Evolutionary conservation across 1,140 invertebrate species (phyloP), one percentile per base, ranked within the genome.

Genomic region (Harpegnathos saltator): DNA sequence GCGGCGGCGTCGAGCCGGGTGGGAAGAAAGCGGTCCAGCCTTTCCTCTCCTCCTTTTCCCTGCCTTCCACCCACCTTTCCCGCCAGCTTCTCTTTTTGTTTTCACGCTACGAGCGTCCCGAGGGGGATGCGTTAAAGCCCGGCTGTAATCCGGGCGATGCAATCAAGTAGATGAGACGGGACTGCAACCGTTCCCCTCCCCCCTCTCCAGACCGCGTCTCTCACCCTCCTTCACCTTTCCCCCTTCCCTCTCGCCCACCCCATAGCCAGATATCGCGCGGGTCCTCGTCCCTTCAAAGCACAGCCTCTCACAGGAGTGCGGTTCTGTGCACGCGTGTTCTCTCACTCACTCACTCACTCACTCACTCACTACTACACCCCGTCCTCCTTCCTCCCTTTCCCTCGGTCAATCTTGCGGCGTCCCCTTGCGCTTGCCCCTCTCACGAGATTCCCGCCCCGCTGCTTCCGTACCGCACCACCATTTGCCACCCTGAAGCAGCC

Each of bases 151-250:
- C 87, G 86, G 86, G 66, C 87, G 87, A 89, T 89, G 87, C 87
- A 89, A 89, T 89, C 87, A 89, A 89, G 87, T 89, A 89, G 87
- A 89, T 88, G 87, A 89, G 87, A 89, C 87, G 84, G 84, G 86
- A 89, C 86, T 72, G 77, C 85, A 85, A 56, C 75, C 78, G 61
- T 33, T 22, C 12, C 65, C 65, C 52, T 52, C 9, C 24, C 15
- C 56, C 15, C 26, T 17, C 52, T n/a, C n/a, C n/a, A n/a, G n/a
- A 19, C 78, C n/a, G 14, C 15, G 29, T 29, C 80, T 14, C 29
- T 65, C 61, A 14, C 77, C 72, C 72, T 83, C 71, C 12, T 75
- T 38, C 24, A 83, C 26, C 61, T 66, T 78, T 63, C 58, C 54
- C 54, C n/a, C n/a, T n/a, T n/a, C n/a, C n/a, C n/a, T n/a, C n/a